These are phyloP conservation scores for Stegophylla sp. DNA, from an alignment of 2,888 invertebrate species.

Conservation along the genomic window DNA sequence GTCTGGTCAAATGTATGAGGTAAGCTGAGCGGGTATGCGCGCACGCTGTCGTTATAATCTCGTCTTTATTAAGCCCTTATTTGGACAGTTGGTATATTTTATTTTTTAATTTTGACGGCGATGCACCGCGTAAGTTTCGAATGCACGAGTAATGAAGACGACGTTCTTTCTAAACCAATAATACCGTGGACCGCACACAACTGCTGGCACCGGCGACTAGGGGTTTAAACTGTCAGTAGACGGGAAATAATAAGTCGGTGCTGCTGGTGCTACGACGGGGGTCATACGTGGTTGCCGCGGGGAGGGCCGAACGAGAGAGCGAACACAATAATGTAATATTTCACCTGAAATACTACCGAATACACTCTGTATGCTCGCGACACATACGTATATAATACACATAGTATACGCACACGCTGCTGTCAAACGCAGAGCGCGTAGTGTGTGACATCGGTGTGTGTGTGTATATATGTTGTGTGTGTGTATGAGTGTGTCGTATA, in stretches of 20 bases:
- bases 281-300: neutral
- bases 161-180: neutral
- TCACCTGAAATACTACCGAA: constrained; percentile 45
- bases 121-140: neutral
- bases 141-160: neutral
- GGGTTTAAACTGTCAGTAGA: constrained; percentile 39
- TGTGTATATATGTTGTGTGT: no score
- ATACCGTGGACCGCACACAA: no score
- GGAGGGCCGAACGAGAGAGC: neutral
- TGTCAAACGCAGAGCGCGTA: constrained; percentile 47
- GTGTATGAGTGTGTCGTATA: neutral
- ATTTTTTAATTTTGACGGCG: neutral
- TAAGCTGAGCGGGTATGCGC: neutral
- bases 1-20: no score
- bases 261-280: neutral
- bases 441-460: neutral
- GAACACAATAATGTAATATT: constrained; percentile 42
- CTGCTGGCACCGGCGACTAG: neutral
- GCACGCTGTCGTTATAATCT: neutral
- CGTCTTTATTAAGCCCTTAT: neutral
- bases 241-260: constrained; percentile 27
- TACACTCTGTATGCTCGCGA: constrained; percentile 27
- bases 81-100: neutral
- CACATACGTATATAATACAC: constrained; percentile 13
- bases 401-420: neutral